Conservation (phyloP, 2,888 invertebrate species). For the Linhomoeus sp. region DNA sequence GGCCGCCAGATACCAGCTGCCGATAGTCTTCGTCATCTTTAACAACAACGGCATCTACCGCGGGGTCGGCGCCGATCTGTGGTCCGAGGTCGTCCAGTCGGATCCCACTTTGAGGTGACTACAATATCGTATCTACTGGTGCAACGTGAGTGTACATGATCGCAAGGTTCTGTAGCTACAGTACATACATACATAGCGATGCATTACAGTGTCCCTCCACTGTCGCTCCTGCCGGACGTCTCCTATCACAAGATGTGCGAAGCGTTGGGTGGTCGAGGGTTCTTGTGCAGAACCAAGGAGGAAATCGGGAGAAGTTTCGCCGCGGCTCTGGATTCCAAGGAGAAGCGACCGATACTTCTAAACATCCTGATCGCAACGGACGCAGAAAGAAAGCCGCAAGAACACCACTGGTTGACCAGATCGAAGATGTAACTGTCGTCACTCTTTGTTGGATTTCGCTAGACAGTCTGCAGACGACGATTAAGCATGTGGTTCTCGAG, state of each 20-base stretch:
- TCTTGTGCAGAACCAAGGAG: constrained; percentile 50
- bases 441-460: too few species aligned
- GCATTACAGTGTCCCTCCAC: constrained; percentile 54
- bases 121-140: too few species aligned
- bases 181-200: too few species aligned
- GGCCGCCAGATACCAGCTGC: constrained; percentile 72
- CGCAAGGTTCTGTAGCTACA: too few species aligned
- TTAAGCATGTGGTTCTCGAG: too few species aligned
- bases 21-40: constrained; percentile 66
- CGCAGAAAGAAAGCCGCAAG: constrained; percentile 68
- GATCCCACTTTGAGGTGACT: constrained; percentile 1
- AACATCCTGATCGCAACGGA: constrained; percentile 68
- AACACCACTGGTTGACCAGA: constrained; percentile 73
- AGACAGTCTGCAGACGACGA: too few species aligned
- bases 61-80: constrained; percentile 57
- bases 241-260: constrained; percentile 72
- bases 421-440: constrained; percentile 48
- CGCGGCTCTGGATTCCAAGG: constrained; percentile 43
- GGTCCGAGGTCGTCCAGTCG: constrained; percentile 34
- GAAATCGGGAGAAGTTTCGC: constrained; percentile 51
- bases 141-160: too few species aligned
- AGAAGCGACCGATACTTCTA: constrained; percentile 54
- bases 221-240: constrained; percentile 51
- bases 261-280: constrained; percentile 58
- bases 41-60: constrained; percentile 89